Evolutionary conservation across 2,113 vertebrate genomes (phyloP).

Genomic region (Felis catus): DNA sequence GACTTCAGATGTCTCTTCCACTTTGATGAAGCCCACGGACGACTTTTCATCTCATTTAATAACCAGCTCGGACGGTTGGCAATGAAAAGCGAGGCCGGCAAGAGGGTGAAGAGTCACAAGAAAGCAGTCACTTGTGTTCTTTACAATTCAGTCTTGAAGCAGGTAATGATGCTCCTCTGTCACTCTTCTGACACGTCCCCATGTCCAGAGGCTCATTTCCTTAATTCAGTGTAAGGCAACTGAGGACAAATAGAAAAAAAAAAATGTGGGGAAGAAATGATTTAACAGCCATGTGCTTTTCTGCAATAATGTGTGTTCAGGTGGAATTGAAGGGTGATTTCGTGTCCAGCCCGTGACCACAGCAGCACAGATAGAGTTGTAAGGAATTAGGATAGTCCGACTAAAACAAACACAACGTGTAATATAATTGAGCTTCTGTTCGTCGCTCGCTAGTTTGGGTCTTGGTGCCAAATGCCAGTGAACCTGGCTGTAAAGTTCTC

Average conservation of each 20-base stretch:
- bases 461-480: constrained; percentile 37
- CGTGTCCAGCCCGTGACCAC: background rate
- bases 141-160: constrained; percentile 81
- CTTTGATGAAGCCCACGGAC: constrained; percentile 81
- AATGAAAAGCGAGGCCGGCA: constrained; percentile 71
- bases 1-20: constrained; percentile 80
- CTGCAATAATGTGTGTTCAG: background rate
- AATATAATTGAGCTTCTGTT: constrained; percentile 26
- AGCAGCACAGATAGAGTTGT: background rate
- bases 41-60: constrained; percentile 80
- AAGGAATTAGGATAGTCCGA: background rate
- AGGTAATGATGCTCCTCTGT: constrained; percentile 75
- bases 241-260: background rate
- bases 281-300: background rate
- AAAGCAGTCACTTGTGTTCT: constrained; percentile 85
- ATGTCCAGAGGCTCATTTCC: background rate
- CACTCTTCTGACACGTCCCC: background rate
- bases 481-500: constrained; percentile 51
- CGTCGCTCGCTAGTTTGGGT: background rate
- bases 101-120: constrained; percentile 82
- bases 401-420: background rate
- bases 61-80: constrained; percentile 85
- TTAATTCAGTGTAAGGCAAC: background rate
- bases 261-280: background rate
- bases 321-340: background rate